These are phyloP conservation scores for Typhlichthys eigenmanni DNA, from an alignment of 2,797 vertebrate species.

Conservation along the genomic window DNA sequence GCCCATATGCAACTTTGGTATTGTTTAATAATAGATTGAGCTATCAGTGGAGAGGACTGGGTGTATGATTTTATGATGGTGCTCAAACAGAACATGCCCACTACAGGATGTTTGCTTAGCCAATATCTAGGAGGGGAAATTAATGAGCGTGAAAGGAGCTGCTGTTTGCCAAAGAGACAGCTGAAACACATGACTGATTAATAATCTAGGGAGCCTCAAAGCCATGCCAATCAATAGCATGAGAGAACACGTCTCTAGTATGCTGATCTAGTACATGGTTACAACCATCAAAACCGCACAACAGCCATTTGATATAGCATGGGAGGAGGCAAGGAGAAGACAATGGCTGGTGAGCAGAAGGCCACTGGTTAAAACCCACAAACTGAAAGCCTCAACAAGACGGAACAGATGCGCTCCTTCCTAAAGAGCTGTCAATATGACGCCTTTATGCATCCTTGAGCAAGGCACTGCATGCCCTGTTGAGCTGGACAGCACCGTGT, in stretches of 20 bases:
- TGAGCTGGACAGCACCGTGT: background rate
- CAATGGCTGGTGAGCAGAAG: conserved; percentile 1
- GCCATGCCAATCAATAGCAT: conserved; percentile 52
- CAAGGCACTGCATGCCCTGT: background rate
- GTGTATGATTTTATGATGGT: conserved; percentile 64
- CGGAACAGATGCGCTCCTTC: background rate
- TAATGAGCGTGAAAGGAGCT: conserved; percentile 69
- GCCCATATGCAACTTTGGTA: conserved; percentile 34
- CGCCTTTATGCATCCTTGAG: conserved; percentile 8
- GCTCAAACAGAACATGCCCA: conserved; percentile 60
- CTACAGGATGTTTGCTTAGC: conserved; percentile 67
- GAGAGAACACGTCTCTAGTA: conserved; percentile 41
- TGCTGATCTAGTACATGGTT: conserved; percentile 37
- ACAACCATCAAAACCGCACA: conserved; percentile 28
- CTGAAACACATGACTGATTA: conserved; percentile 60
- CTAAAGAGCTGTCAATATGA: background rate
- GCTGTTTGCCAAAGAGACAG: conserved; percentile 65
- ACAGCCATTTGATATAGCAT: conserved; percentile 22
- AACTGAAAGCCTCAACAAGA: conserved; percentile 15
- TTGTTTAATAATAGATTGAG: conserved; percentile 54
- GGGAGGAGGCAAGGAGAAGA: conserved; percentile 9
- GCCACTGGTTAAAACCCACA: conserved; percentile 9
- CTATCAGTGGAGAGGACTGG: conserved; percentile 45
- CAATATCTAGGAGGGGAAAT: conserved; percentile 68
- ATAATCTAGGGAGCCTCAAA: conserved; percentile 47